A percentile compares a stretch with the other conserved stretches of the same genome.
These are phyloP conservation scores for Dolichoris vasculosae DNA, from an alignment of 1,140 invertebrate species.

Conservation along the genomic window DNA sequence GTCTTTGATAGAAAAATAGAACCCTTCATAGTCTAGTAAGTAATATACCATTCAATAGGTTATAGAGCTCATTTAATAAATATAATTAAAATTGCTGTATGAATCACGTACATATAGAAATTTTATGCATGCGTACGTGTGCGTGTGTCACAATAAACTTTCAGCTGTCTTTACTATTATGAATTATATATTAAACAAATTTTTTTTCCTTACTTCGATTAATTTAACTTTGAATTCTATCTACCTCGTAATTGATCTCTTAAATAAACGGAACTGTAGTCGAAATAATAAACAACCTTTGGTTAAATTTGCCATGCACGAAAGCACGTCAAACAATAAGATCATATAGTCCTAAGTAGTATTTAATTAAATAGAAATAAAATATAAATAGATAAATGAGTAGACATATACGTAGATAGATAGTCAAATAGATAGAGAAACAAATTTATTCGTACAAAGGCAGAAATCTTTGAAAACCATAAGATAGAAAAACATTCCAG, in stretches of 20 bases:
- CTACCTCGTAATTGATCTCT: conserved; percentile 25
- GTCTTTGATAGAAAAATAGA: neutral
- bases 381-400: neutral
- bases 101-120: neutral
- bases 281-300: conserved; percentile 13
- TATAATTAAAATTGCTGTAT: neutral
- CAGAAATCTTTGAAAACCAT: neutral
- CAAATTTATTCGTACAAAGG: no score
- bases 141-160: neutral
- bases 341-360: neutral
- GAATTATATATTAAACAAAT: neutral
- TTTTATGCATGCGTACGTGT: neutral
- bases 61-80: neutral
- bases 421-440: neutral
- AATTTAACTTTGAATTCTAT: conserved; percentile 6
- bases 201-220: neutral
- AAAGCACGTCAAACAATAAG: conserved; percentile 7
- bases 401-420: neutral
- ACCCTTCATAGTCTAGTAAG: neutral
- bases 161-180: neutral
- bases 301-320: conserved; percentile 42
- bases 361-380: neutral
- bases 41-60: neutral
- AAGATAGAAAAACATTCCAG: neutral
- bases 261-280: neutral